Evolutionary conservation across 2,888 invertebrate genomes (phyloP), one percentile per base, ranked within the genome.

Genomic region (Cephus rjabovi): DNA sequence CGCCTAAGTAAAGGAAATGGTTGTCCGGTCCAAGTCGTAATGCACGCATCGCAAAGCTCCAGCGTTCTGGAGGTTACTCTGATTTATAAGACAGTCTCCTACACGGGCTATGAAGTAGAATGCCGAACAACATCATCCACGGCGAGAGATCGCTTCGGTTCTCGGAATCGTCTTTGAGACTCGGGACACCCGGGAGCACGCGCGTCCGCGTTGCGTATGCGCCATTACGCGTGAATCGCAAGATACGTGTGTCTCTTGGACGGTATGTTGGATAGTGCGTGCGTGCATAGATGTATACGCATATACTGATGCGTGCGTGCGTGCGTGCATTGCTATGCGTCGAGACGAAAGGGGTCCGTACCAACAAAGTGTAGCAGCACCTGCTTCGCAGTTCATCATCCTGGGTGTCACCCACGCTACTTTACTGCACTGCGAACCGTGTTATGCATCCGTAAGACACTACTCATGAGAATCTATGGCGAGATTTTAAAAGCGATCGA

Each of bases 301-400:
- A 23, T 71, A 23, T 31, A 33, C 30, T 2, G 30, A n/a, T 35
- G n/a, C 34, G 30, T 35, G 35, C 34, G 31, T 35, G n/a, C 34
- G 30, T 35, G 35, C 34, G 31, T 23, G 35, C 34, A 15, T 11
- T 23, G 56, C 56, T 9, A 56, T 15, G 33, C 37, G n/a, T 40
- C 34, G 71, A 78, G 73, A 75, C 76, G 74, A 33, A n/a, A 71
- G 11, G 15, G 69, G 34, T 74, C 35, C 56, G 15, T 12, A 69
- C 37, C 33, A 78, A 30, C 23, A 34, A 80, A 86, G 86, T 80
- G 82, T 83, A 86, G 86, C 83, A 86, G 91, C 91, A 91, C 91
- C 91, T 91, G 91, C 88, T 88, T 86, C 88, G 85, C 89, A 88
- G 90, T 91, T 88, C 89, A 89, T 91, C 91, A 91, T 88, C 87